Base-by-base conservation (phyloP, 2,113 vertebrate species). In the Leptosomus discolor region DNA sequence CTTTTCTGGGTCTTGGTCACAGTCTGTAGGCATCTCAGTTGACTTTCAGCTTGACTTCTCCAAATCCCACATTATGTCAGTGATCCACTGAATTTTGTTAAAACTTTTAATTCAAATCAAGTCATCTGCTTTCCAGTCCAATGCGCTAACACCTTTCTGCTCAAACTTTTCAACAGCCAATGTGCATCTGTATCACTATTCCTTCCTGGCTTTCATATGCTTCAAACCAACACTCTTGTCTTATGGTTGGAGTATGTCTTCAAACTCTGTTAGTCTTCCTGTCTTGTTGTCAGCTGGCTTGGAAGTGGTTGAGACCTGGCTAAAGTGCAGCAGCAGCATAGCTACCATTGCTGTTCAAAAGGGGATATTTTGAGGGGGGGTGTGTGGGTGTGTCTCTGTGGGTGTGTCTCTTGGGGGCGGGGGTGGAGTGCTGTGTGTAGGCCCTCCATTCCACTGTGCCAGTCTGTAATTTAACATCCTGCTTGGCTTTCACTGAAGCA, bases 311-410 rank as follows among this genome's bases (percentile, higher is more conserved):
- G 43, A 48, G 43, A 78, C 15, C 24, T 74, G 32, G 7, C 36
- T 77, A 51, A 61, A 73, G 24, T 39, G 9, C 18, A 73, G 50
- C 34, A 88, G 45, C 26, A n/a, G 15, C n/a, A 14, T 24, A 65
- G 8, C 30, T 39, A n/a, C 27, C 45, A 18, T 45, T 19, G n/a
- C 41, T 76, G 19, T 53, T 76, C 7, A 64, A 36, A 94, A 43
- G 13, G 2, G 3, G 0, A 1, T 58, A 5, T 68, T 37, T 73
- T 58, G 8, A 56, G 43, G 43, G 15, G 43, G 43, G 11, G 43
- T 43, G 43, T 43, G 43, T 43, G 43, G 43, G 43, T 43, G 10
- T 68, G 36, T n/a, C n/a, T n/a, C n/a, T n/a, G n/a, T n/a, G n/a
- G n/a, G n/a, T n/a, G n/a, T n/a, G n/a, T n/a, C n/a, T n/a, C n/a